Base-by-base conservation (phyloP, 1,140 invertebrate species). In the Pomacea maculata region DNA sequence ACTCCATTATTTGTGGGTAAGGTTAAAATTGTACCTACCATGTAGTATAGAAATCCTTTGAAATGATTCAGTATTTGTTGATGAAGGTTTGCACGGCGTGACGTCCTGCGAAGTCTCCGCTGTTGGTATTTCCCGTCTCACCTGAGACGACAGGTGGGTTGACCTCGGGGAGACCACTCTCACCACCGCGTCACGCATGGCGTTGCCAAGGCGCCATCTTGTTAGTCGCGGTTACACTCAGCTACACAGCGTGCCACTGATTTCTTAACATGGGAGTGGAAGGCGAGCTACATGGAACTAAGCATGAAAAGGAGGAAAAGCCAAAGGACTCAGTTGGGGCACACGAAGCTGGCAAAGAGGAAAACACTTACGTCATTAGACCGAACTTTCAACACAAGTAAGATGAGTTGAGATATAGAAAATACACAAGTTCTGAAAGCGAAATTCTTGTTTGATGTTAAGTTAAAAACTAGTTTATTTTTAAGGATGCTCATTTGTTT, bases 341-440 rank as follows among this genome's bases (percentile, higher is more conserved):
- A 4, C 25, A 63, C 4, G 70, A 80, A 61, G 55, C 71, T 19
- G 78, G 61, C 21, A 79, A 64, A 65, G 61, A 75, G 14, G 78
- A 79, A 74, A 89, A 89, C 80, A 88, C 86, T 29, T 89, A 89
- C 65, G 80, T 89, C 17, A 89, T 89, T 73, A 78, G 88, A 68
- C 88, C 88, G 21, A 88, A 87, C 77, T 89, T 87, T 82, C 83
- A 85, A 77, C 84, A 88, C 78, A 89, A 88, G 87, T 89, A 85
- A 86, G 86, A 55, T 34, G 19, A 74, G 0, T 70, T 79, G 9
- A 2, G 34, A 6, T 45, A 2, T 4, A 6, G 3, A 45, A 45
- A 45, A 6, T 45, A 45, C 34, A 4, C 2, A 45, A 45, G 34
- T 45, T 45, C 34, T 45, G 6, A 45, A 45, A 45, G 34, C 34